phyloP scores from a whole-genome alignment of 2,113 vertebrate genomes.

The Triplophysa siluroides region DNA sequence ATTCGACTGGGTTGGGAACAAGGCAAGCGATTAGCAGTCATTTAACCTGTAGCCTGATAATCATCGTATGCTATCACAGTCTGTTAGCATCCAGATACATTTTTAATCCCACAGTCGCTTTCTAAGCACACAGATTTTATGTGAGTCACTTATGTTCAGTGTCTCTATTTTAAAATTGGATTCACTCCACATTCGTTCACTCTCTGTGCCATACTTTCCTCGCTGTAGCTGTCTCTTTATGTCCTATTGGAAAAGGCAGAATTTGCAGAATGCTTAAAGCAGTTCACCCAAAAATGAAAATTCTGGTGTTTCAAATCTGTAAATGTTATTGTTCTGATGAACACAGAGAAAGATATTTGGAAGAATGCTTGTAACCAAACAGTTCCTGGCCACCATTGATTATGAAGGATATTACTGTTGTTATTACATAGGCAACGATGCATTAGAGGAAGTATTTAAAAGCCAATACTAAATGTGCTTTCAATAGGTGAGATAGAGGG shows the following conservation, averaged over 20 bases:
- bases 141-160: constrained; percentile 12
- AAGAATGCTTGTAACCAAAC: too few species aligned
- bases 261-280: background rate
- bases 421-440: too few species aligned
- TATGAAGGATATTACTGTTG: too few species aligned
- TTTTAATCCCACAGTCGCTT: constrained; percentile 15
- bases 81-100: constrained; percentile 20
- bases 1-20: constrained; percentile 9
- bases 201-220: constrained; percentile 10
- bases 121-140: background rate
- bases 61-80: constrained; percentile 33
- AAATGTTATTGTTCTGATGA: too few species aligned
- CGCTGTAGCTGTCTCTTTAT: constrained; percentile 14
- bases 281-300: too few species aligned
- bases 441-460: too few species aligned
- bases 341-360: too few species aligned
- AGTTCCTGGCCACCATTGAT: too few species aligned
- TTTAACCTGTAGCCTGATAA: constrained; percentile 32
- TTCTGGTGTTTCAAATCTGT: too few species aligned
- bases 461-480: too few species aligned
- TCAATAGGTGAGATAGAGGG: too few species aligned
- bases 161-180: constrained; percentile 30
- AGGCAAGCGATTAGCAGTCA: constrained; percentile 28
- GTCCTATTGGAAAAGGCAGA: background rate
- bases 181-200: constrained; percentile 21